A percentile compares a stretch with the other conserved stretches of the same genome.
phyloP scores from a whole-genome alignment of 2,888 invertebrate species.

The Apotomis turbidana region DNA sequence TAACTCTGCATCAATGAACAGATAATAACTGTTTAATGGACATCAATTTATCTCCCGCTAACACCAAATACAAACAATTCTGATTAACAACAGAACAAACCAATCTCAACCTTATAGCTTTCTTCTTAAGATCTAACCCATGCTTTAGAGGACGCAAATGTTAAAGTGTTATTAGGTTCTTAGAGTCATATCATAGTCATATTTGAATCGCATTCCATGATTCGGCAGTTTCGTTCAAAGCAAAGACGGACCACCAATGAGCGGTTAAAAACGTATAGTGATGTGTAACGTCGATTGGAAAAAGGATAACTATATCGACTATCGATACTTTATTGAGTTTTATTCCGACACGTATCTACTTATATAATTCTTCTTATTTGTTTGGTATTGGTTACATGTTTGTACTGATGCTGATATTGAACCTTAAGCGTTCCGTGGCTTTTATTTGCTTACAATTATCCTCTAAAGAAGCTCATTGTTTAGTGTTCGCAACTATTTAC shows the following conservation, averaged over 20 bases:
- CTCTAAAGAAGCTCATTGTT: too few relatives aligned
- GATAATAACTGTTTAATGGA: slow-evolving; percentile 81
- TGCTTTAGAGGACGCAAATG: slow-evolving; percentile 39
- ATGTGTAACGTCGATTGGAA: slow-evolving; percentile 44
- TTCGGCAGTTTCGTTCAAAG: slow-evolving; percentile 80
- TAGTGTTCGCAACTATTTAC: too few relatives aligned
- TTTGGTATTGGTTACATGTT: too few relatives aligned
- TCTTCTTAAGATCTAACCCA: slow-evolving; percentile 23
- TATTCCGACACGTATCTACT: too few relatives aligned
- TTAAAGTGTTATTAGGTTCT: slow-evolving; percentile 53
- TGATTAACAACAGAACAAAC: slow-evolving; percentile 10
- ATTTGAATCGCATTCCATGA: slow-evolving; percentile 82
- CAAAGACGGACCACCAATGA: slow-evolving; percentile 79
- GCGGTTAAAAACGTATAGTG: slow-evolving; percentile 59
- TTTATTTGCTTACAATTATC: too few relatives aligned
- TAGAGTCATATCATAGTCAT: slow-evolving; percentile 80
- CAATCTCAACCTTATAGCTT: slow-evolving; percentile 11
- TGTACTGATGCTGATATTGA: too few relatives aligned
- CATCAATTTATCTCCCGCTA: slow-evolving; percentile 71
- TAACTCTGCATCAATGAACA: slow-evolving; percentile 73
- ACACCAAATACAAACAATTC: slow-evolving; percentile 46
- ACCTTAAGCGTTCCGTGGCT: too few relatives aligned
- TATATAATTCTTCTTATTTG: too few relatives aligned
- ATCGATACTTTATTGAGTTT: too few relatives aligned
- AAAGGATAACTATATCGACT: neutral